Evolutionary conservation across 1,140 invertebrate genomes (phyloP).

Genomic region (Philopotamus ludificatus): DNA sequence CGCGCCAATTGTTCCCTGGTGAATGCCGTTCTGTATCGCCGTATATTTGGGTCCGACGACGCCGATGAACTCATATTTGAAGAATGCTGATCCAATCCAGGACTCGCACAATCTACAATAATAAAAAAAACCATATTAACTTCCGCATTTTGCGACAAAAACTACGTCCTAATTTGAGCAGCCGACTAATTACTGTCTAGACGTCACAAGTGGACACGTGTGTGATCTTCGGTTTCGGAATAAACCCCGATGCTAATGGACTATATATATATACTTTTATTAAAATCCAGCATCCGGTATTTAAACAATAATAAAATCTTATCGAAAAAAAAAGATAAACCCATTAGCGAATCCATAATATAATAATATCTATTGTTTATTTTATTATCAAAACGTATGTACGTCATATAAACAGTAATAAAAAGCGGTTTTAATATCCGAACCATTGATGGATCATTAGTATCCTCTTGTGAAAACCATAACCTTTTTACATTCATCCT

Average conservation of each 20-base stretch:
- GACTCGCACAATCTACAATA: conserved; percentile 50
- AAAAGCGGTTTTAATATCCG: not conserved
- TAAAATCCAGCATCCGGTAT: too few relatives aligned
- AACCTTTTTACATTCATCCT: not conserved
- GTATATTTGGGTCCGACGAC: conserved; percentile 54
- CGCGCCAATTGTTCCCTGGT: conserved; percentile 90
- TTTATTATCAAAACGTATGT: too few relatives aligned
- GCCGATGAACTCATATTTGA: conserved; percentile 45
- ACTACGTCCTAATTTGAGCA: not conserved
- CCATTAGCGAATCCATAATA: too few relatives aligned
- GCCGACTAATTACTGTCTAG: conserved; percentile 29
- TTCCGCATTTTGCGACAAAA: not conserved
- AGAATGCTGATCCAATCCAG: conserved; percentile 45
- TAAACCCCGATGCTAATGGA: conserved; percentile 18
- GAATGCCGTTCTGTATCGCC: conserved; percentile 96
- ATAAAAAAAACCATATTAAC: conserved; percentile 43
- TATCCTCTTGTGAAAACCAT: conserved; percentile 6
- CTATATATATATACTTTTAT: not conserved
- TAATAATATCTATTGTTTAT: too few relatives aligned
- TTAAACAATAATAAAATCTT: too few relatives aligned
- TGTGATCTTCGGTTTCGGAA: not conserved
- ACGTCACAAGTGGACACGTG: conserved; percentile 24
- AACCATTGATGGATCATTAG: conserved; percentile 1
- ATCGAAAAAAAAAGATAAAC: too few relatives aligned
- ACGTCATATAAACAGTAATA: not conserved